A percentile compares a stretch with the other conserved stretches of the same genome.
These are phyloP conservation scores for Anolis carolinensis DNA, from an alignment of 2,113 vertebrate genomes.

Conservation along the genomic window DNA sequence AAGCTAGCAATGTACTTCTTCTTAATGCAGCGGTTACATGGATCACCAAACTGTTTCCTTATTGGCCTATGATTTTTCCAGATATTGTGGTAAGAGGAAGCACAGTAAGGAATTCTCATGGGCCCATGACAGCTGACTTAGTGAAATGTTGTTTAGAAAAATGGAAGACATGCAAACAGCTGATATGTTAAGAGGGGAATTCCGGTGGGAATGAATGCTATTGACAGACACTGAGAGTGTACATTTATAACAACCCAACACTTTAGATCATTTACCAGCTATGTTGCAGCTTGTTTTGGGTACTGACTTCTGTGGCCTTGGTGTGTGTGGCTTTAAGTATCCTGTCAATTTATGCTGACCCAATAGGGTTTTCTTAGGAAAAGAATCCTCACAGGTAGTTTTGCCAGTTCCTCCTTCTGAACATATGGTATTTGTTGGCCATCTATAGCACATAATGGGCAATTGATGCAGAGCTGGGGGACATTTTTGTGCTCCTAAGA, in stretches of 20 bases:
- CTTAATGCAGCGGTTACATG: neutral
- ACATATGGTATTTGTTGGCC: too few species aligned
- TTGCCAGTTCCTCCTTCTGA: too few species aligned
- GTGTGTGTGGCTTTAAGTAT: too few species aligned
- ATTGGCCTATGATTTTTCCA: fast-evolving
- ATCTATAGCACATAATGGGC: too few species aligned
- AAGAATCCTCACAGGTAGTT: too few species aligned
- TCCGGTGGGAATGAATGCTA: neutral
- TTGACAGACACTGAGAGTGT: neutral
- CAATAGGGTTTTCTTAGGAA: too few species aligned
- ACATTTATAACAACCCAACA: neutral
- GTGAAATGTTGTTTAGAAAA: neutral
- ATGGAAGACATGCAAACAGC: neutral
- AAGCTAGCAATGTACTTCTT: neutral
- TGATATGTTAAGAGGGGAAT: neutral
- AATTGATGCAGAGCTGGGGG: too few species aligned
- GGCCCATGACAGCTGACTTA: neutral
- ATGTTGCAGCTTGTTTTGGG: neutral
- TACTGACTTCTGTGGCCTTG: neutral
- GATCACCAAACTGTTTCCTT: neutral
- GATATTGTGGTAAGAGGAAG: neutral
- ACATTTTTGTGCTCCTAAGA: too few species aligned
- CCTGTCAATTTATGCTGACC: too few species aligned
- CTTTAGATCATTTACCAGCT: neutral
- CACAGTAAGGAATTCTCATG: neutral